Evolutionary conservation across 2,113 vertebrate species (phyloP).

Genomic region (Lepus timidus): DNA sequence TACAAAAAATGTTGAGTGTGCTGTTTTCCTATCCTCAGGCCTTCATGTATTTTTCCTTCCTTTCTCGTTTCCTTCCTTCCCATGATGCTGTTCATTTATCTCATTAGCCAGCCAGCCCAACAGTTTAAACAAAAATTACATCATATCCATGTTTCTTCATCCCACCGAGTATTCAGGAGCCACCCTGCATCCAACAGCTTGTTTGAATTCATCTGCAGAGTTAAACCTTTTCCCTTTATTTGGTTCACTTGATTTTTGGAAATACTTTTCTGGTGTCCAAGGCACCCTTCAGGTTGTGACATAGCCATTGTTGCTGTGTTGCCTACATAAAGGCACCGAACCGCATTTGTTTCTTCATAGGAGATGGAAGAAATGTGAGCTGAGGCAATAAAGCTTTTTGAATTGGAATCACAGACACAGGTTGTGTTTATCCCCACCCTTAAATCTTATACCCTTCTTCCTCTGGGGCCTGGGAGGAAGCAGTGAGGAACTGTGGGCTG

Average conservation of each 20-base stretch:
- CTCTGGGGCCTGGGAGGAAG: constrained; percentile 25
- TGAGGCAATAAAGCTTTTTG: neutral
- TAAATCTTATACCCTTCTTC: neutral
- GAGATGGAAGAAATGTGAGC: neutral
- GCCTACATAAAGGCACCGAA: neutral
- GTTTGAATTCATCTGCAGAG: neutral
- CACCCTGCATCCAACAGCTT: neutral
- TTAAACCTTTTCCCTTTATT: neutral
- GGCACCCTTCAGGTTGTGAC: neutral
- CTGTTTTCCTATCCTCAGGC: neutral
- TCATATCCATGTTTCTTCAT: neutral
- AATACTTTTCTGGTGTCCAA: neutral
- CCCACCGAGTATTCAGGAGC: neutral
- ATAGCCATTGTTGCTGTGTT: neutral
- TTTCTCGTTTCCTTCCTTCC: neutral
- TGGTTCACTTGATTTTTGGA: neutral
- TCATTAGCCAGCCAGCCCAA: neutral
- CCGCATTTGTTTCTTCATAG: neutral
- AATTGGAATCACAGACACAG: neutral
- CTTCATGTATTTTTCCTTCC: neutral
- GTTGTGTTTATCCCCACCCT: constrained; percentile 6
- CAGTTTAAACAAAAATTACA: neutral
- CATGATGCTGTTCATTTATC: neutral
- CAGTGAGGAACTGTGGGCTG: neutral
- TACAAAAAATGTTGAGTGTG: neutral